A percentile compares a stretch with the other conserved stretches of the same genome.
Conservation (phyloP, 2,113 vertebrate species). For the Xenopus tropicalis region DNA sequence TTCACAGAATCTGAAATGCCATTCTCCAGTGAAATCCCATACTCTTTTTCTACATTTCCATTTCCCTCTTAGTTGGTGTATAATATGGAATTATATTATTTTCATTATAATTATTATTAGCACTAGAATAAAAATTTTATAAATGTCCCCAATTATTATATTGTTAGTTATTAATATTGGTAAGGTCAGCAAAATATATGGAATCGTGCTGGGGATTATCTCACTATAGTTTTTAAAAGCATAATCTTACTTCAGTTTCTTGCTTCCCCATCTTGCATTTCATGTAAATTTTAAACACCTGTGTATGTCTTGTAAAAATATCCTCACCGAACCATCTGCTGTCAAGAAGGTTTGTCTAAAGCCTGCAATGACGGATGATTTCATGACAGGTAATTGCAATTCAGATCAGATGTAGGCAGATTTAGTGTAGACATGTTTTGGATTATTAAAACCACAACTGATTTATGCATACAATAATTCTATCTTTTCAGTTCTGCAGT, state of each 20-base stretch:
- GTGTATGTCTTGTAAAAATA: slow-evolving; percentile 58
- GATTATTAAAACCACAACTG: slow-evolving; percentile 72
- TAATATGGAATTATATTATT: no score
- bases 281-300: slow-evolving; percentile 51
- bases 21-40: no score
- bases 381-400: slow-evolving; percentile 76
- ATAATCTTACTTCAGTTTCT: background rate
- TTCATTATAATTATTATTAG: no score
- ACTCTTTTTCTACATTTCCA: no score
- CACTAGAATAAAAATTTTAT: no score
- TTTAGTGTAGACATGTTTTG: slow-evolving; percentile 65
- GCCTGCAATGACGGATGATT: slow-evolving; percentile 68
- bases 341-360: slow-evolving; percentile 66
- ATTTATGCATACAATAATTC: slow-evolving; percentile 62
- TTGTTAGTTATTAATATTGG: no score
- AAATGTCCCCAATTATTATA: no score
- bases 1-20: no score
- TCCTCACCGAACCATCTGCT: slow-evolving; percentile 66
- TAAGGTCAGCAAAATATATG: no score
- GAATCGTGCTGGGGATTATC: no score
- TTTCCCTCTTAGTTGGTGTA: no score
- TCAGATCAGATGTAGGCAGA: slow-evolving; percentile 75
- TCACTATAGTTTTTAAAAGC: no score
- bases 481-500: background rate
- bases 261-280: background rate